phyloP scores from a whole-genome alignment of 2,113 vertebrate genomes.

The Melospiza melodia region DNA sequence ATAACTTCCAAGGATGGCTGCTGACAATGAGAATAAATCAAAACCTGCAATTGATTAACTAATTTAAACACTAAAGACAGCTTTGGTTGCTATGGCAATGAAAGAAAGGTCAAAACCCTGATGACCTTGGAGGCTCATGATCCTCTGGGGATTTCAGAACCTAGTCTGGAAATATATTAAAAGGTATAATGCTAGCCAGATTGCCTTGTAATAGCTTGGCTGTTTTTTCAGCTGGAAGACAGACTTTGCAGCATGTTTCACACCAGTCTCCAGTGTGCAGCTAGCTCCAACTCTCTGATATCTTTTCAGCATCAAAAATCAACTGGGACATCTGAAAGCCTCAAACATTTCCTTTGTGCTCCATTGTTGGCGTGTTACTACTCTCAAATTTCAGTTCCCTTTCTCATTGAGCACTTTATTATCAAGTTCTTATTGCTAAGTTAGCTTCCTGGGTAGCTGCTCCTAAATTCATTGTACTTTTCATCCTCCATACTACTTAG shows the following conservation, averaged over 20 bases:
- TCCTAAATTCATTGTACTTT: constrained; percentile 4
- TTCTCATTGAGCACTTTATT: constrained; percentile 6
- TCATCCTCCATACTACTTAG: not conserved
- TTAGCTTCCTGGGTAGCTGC: constrained; percentile 3
- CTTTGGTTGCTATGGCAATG: constrained; percentile 69
- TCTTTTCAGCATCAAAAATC: constrained; percentile 45
- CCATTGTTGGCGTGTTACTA: not conserved
- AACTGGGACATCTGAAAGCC: constrained; percentile 17
- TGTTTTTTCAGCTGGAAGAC: constrained; percentile 52
- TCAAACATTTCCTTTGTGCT: constrained; percentile 28
- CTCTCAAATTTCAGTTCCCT: constrained; percentile 32
- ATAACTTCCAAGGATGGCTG: constrained; percentile 55
- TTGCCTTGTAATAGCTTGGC: constrained; percentile 13
- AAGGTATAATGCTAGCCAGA: constrained; percentile 26
- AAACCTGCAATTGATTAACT: constrained; percentile 65
- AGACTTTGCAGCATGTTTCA: not conserved
- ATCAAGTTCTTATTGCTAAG: not conserved
- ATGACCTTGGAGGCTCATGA: constrained; percentile 30
- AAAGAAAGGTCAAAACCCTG: constrained; percentile 45
- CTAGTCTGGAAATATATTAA: constrained; percentile 36
- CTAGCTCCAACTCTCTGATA: not conserved
- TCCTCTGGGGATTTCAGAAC: constrained; percentile 44
- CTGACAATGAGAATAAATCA: constrained; percentile 67
- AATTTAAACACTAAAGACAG: constrained; percentile 63
- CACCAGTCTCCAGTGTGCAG: not conserved